Evolutionary conservation across 2,113 vertebrate species (phyloP).

Genomic region (Cephalopterus ornatus): DNA sequence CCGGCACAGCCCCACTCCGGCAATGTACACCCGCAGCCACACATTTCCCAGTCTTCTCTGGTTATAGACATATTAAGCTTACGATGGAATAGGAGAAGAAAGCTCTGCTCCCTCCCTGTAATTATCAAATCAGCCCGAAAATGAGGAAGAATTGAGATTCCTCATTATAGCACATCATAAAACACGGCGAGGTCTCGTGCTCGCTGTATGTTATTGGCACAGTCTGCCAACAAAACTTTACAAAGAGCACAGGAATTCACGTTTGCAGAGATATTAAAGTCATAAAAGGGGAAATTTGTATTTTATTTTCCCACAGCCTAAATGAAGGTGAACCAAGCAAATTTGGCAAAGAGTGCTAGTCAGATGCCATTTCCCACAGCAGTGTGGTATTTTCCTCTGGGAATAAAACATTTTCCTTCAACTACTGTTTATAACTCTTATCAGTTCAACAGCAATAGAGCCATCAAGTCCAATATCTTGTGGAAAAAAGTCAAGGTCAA

Average conservation of each 20-base stretch:
- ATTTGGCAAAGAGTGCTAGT: constrained; percentile 72
- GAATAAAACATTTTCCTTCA: constrained; percentile 90
- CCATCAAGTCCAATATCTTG: constrained; percentile 82
- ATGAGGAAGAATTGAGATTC: constrained; percentile 59
- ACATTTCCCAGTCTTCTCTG: rapidly evolving
- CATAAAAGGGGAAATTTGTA: constrained; percentile 60
- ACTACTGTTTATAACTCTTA: constrained; percentile 84
- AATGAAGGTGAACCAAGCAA: constrained; percentile 75
- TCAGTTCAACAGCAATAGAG: constrained; percentile 85
- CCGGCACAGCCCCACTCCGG: rapidly evolving
- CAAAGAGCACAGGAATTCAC: constrained; percentile 49
- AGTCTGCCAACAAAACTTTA: constrained; percentile 36
- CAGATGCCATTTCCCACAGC: constrained; percentile 82
- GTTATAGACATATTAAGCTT: not conserved
- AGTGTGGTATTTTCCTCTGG: constrained; percentile 80
- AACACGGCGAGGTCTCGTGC: not conserved
- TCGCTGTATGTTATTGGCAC: not conserved
- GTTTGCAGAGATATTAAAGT: constrained; percentile 61
- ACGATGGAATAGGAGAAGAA: not conserved
- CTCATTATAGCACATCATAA: constrained; percentile 61
- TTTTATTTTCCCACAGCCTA: constrained; percentile 78
- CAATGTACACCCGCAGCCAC: not conserved
- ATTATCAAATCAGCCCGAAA: constrained; percentile 64
- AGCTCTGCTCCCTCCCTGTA: constrained; percentile 51
- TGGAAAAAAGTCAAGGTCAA: constrained; percentile 85